Evolutionary conservation across 1,140 invertebrate species (phyloP), one percentile per base, ranked within the genome.

Genomic region (Cotesia vestalis): DNA sequence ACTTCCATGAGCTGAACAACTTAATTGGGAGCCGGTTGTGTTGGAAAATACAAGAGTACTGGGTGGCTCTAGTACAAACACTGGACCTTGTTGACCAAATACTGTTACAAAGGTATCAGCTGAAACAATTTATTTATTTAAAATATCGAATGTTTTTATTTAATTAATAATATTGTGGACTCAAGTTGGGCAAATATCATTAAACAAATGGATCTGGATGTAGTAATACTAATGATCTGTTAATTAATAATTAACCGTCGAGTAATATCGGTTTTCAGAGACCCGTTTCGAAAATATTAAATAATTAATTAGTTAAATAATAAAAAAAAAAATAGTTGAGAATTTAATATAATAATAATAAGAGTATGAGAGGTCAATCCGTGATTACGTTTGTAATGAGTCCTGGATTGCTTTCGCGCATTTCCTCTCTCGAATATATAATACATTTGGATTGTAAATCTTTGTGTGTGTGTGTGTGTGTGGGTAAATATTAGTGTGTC

Each of bases 31-130:
- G 35, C 93, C 93, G 14, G 90, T 92, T 64, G 91, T 92, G 85
- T 95, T 95, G 73, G 93, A 92, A 85, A 95, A 95, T 72, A 92
- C 89, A 40, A 95, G 88, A 52, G 90, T 90, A 17, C 91, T 88
- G 1, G 93, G 92, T 46, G 94, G 94, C 81, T 95, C 94, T 78
- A 92, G 89, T 66, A 94, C 88, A 84, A 95, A 95, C 69, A 92
- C 90, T 57, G 94, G 94, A 64, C 94, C 94, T 80, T 94, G 92
- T 72, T 85, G 84, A 68, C 85, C 80, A 27, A 82, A 75, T 60
- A 80, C 79, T 52, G 75, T 66, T 59, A 77, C 75, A 66, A 61
- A 78, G 75, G 78, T 82, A 68, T 76, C 84, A 34, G 77, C 83
- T 84, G 75, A 35, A 82, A 40, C 38, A 40, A 46, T 46, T 27